Base-by-base conservation (phyloP, 2,113 vertebrate genomes). In the Oceanodroma tethys region DNA sequence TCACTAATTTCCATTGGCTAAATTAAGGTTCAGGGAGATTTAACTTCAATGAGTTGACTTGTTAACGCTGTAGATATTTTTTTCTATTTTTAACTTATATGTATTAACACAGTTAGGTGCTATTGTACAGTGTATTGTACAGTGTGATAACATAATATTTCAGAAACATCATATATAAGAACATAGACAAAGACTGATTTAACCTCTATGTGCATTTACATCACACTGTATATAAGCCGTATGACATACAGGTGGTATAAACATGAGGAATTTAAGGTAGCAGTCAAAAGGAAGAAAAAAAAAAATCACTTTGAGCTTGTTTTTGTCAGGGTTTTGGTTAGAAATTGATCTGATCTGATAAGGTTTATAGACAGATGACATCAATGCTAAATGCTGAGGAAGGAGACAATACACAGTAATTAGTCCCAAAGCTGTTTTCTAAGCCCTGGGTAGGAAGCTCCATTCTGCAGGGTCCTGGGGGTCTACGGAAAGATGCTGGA, bases 401-500 rank as follows among this genome's bases (percentile, higher is more conserved):
- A 98, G 92, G 79, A 98, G 86, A 97, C 90, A 95, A 92, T 86
- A 53, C 42, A 81, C 86, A 88, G 82, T 96, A 97, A 98, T 98
- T 96, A 96, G 75, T 86, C 84, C 93, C 80, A 97, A 92, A 95
- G 78, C 85, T 88, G 45, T 96, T 97, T 97, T 86, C 81, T 92
- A 92, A 96, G 87, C 36, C 86, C 93, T 95, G 94, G 50, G 62
- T 88, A 95, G 92, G 53, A 53, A 91, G 34, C 14, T 93, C 12
- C 55, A 70, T 86, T 81, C 63, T 81, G 83, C 56, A 53, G 48
- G 67, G 56, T 94, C 55, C 84, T 91, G 52, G 11, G 3, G 8
- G 5, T 36, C 42, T 68, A 4, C 16, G 30, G 42, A 21, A 60
- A 20, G 71, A 52, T 67, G 59, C 58, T 87, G 84, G 40, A 74